Conservation (phyloP, 2,888 invertebrate species). For the Brachylomia viminalis region DNA sequence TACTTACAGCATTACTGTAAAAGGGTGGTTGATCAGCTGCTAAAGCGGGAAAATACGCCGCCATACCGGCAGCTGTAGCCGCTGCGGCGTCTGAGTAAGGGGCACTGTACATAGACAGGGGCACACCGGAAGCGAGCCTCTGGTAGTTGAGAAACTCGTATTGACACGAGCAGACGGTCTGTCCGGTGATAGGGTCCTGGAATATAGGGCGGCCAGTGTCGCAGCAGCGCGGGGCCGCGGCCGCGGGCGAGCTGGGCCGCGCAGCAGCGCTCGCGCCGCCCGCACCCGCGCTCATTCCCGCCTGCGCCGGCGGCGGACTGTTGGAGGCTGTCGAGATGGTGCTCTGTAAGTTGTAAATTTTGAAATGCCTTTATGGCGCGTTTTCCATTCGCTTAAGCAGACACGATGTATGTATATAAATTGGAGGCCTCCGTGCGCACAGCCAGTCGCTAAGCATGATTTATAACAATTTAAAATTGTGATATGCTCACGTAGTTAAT, state of each 20-base stretch:
- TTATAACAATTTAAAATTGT: slow-evolving; percentile 57
- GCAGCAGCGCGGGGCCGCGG: slow-evolving; percentile 94
- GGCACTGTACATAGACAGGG: slow-evolving; percentile 95
- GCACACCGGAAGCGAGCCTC: slow-evolving; percentile 93
- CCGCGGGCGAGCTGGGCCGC: slow-evolving; percentile 88
- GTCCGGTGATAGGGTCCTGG: slow-evolving; percentile 97
- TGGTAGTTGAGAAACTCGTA: slow-evolving; percentile 97
- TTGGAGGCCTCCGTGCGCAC: slow-evolving; percentile 86
- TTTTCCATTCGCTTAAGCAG: slow-evolving; percentile 87
- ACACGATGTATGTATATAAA: slow-evolving; percentile 58
- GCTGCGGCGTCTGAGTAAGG: slow-evolving; percentile 94
- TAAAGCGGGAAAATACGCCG: slow-evolving; percentile 96
- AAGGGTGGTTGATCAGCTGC: slow-evolving; percentile 96
- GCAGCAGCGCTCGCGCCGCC: slow-evolving; percentile 88
- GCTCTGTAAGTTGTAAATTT: slow-evolving; percentile 91
- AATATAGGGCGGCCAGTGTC: slow-evolving; percentile 97
- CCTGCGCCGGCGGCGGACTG: slow-evolving; percentile 92
- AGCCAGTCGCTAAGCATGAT: slow-evolving; percentile 81
- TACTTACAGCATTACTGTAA: slow-evolving; percentile 95
- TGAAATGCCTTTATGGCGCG: slow-evolving; percentile 90
- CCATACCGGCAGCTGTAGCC: slow-evolving; percentile 94
- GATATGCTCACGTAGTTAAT: slow-evolving; percentile 78
- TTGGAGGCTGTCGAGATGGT: slow-evolving; percentile 93
- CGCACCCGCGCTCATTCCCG: slow-evolving; percentile 90
- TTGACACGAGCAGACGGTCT: slow-evolving; percentile 97